Conservation (phyloP, 2,113 vertebrate genomes). For the Prunella himalayana region DNA sequence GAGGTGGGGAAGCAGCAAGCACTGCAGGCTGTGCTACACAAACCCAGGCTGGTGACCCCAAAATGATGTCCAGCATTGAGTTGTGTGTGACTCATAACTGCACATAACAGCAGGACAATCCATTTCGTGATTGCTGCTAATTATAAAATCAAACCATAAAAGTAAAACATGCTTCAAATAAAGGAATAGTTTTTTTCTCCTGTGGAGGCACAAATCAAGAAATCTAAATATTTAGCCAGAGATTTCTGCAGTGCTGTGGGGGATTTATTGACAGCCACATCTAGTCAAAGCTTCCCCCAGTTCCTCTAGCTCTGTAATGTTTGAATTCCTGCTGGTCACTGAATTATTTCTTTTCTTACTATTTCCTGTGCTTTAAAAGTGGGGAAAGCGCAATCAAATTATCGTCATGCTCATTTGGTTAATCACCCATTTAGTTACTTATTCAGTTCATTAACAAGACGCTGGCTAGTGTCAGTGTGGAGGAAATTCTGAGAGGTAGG, state of each 20-base stretch:
- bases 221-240: neutral
- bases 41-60: neutral
- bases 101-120: neutral
- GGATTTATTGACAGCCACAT: neutral
- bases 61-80: fast-evolving
- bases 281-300: neutral
- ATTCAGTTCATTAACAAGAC: slow-evolving; percentile 36
- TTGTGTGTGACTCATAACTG: neutral
- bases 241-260: neutral
- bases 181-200: neutral
- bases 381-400: slow-evolving; percentile 19
- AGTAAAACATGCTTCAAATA: neutral
- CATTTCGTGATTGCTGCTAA: neutral
- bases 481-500: slow-evolving; percentile 2
- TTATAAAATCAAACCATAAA: neutral
- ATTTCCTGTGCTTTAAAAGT: slow-evolving; percentile 51
- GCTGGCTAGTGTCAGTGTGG: neutral
- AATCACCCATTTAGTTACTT: slow-evolving; percentile 58
- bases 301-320: neutral
- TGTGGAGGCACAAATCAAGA: neutral
- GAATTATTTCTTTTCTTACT: slow-evolving; percentile 21
- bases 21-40: neutral
- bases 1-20: neutral
- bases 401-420: slow-evolving; percentile 37
- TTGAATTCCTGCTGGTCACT: slow-evolving; percentile 38